phyloP scores from a whole-genome alignment of 1,140 invertebrate species.

The Drosophila erecta region DNA sequence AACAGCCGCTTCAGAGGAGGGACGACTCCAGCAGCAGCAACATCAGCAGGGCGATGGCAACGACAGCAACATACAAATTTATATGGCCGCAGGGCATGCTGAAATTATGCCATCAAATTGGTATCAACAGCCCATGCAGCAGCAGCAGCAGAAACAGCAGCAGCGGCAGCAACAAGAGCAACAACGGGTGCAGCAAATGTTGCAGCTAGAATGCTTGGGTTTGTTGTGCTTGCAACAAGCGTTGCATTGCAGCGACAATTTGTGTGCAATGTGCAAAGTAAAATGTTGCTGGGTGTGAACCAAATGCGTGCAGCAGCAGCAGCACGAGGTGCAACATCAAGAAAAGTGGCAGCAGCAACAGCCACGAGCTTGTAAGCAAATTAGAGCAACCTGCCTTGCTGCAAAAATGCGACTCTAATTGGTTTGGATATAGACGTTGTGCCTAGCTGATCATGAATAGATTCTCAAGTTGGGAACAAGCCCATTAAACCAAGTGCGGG shows the following conservation, averaged over 20 bases:
- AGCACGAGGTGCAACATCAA: background rate
- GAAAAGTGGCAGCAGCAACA: slow-evolving; percentile 16
- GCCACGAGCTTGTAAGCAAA: slow-evolving; percentile 70
- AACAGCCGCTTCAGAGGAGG: slow-evolving; percentile 2
- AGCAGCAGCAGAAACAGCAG: slow-evolving; percentile 8
- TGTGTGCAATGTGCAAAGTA: slow-evolving; percentile 79
- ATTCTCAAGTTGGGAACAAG: background rate
- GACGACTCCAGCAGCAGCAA: slow-evolving; percentile 5
- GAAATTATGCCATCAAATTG: slow-evolving; percentile 85
- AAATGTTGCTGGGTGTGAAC: slow-evolving; percentile 80
- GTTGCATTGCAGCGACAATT: slow-evolving; percentile 63
- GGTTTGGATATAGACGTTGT: slow-evolving; percentile 65
- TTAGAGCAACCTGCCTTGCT: slow-evolving; percentile 62
- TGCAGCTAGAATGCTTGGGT: slow-evolving; percentile 36
- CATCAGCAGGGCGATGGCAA: slow-evolving; percentile 58
- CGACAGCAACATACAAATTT: slow-evolving; percentile 83
- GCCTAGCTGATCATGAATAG: slow-evolving; percentile 14
- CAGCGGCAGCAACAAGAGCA: background rate
- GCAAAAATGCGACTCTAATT: slow-evolving; percentile 49
- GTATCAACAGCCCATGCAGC: slow-evolving; percentile 71
- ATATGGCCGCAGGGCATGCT: slow-evolving; percentile 78
- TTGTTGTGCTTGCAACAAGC: slow-evolving; percentile 43
- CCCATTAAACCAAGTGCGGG: background rate
- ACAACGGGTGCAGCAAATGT: slow-evolving; percentile 12
- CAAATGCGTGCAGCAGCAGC: slow-evolving; percentile 62